A percentile compares a stretch with the other conserved stretches of the same genome.
phyloP scores from a whole-genome alignment of 2,113 vertebrate genomes.

The Strix aluco region DNA sequence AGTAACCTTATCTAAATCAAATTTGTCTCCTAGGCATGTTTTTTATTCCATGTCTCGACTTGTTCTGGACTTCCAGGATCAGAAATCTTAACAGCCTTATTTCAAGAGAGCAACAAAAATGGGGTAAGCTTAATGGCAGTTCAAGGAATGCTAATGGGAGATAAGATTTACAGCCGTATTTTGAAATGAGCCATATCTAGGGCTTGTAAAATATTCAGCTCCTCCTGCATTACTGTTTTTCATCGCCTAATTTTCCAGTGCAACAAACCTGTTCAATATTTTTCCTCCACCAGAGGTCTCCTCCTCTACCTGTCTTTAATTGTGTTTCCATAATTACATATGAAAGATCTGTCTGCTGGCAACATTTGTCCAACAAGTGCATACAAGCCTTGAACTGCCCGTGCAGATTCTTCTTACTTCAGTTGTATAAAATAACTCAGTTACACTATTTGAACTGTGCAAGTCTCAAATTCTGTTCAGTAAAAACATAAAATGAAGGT shows the following conservation, averaged over 20 bases:
- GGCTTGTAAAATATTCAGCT: neutral
- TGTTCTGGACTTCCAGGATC: neutral
- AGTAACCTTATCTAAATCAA: neutral
- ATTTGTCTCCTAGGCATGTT: neutral
- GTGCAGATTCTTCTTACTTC: neutral
- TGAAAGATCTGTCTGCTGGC: neutral
- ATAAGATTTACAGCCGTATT: neutral
- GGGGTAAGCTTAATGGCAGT: neutral
- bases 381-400: neutral
- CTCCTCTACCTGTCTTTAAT: neutral
- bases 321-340: neutral
- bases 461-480: neutral
- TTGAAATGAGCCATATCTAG: neutral
- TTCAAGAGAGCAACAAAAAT: neutral
- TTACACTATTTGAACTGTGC: neutral
- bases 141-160: neutral
- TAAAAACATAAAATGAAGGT: neutral
- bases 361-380: neutral
- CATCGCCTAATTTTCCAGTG: neutral
- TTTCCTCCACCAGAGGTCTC: constrained; percentile 16
- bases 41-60: neutral
- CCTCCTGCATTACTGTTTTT: neutral
- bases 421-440: neutral
- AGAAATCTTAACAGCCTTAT: neutral
- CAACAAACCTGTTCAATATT: neutral